phyloP scores from a whole-genome alignment of 1,140 invertebrate species.

The Prorops nasuta region DNA sequence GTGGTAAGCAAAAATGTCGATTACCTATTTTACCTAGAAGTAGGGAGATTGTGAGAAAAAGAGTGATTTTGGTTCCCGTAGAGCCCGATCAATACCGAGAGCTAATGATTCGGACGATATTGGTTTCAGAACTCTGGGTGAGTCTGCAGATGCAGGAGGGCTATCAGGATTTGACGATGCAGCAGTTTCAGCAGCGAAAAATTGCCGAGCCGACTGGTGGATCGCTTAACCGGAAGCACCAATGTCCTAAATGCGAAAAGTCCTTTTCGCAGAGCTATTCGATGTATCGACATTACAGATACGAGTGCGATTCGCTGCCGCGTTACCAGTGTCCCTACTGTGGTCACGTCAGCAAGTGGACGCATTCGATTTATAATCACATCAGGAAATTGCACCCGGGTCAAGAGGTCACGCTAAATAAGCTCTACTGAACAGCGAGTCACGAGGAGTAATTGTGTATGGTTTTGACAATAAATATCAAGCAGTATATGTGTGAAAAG shows the following conservation, averaged over 20 bases:
- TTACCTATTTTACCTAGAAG: too few relatives aligned
- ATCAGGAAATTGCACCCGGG: slow-evolving; percentile 42
- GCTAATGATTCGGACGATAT: too few relatives aligned
- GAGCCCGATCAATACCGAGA: too few relatives aligned
- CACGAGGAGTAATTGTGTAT: background rate
- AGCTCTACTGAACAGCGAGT: slow-evolving; percentile 23
- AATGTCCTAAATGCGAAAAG: slow-evolving; percentile 45
- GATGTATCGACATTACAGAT: slow-evolving; percentile 65
- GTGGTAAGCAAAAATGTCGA: too few relatives aligned
- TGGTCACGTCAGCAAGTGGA: slow-evolving; percentile 43
- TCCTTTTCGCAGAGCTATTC: slow-evolving; percentile 56
- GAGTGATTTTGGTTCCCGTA: too few relatives aligned
- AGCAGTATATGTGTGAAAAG: too few relatives aligned
- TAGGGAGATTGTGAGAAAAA: too few relatives aligned
- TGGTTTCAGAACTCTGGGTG: slow-evolving; percentile 31
- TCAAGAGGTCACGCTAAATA: slow-evolving; percentile 32
- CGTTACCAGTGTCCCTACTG: slow-evolving; percentile 65
- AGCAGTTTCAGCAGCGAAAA: background rate
- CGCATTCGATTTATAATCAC: slow-evolving; percentile 46
- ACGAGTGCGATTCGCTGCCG: slow-evolving; percentile 69
- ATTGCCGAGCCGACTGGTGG: background rate
- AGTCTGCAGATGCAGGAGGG: background rate
- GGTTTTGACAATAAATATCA: background rate
- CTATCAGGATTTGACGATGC: background rate
- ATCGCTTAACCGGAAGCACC: slow-evolving; percentile 19